Evolutionary conservation across 2,888 invertebrate genomes (phyloP), one percentile per base, ranked within the genome.

Genomic region (Apoda limacodes): DNA sequence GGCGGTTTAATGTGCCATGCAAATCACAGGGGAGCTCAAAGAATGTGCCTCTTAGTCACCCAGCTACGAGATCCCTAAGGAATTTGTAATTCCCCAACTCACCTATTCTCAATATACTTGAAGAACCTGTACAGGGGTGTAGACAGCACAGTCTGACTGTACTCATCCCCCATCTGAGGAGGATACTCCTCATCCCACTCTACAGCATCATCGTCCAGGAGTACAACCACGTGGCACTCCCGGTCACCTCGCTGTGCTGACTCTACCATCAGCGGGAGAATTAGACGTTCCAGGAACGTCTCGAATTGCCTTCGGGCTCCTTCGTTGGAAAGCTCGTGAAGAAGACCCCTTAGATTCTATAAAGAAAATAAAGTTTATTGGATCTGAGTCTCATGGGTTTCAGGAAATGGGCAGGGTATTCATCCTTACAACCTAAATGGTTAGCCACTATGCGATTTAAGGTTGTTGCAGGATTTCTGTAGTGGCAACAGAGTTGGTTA

Each of bases 121-220:
- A 99, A 99, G 82, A 98, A 99, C 45, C 98, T 85, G 66, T 98
- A 96, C 85, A 98, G 89, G 22, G 93, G 92, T 3, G 97, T 98
- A 55, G 94, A 95, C 58, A 94, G 89, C 26, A 98, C 93, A 35
- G 97, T 98, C 81, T 98, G 98, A 25, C 95, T 93, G 70, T 98
- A 96, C 76, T 99, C 98, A 59, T 98, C 98, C 5, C 98, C 98
- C 95, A 98, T 98, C 76, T 98, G 98, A 0, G 99, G 99, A 0
- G 99, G 99, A 69, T 95, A 98, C 64, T 98, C 93, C 57, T 97
- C 96, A 61, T 99, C 99, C 99, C 99, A 99, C 58, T 99, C 99
- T 15, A 89, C 89, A 1, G 86, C 87, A 68, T 99, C 99, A 51
- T 99, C 99, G 56, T 99, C 98, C 21, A 96, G 78, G 23, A 99